Evolutionary conservation across 2,113 vertebrate species (phyloP).

Genomic region (Taurulus bubalis): DNA sequence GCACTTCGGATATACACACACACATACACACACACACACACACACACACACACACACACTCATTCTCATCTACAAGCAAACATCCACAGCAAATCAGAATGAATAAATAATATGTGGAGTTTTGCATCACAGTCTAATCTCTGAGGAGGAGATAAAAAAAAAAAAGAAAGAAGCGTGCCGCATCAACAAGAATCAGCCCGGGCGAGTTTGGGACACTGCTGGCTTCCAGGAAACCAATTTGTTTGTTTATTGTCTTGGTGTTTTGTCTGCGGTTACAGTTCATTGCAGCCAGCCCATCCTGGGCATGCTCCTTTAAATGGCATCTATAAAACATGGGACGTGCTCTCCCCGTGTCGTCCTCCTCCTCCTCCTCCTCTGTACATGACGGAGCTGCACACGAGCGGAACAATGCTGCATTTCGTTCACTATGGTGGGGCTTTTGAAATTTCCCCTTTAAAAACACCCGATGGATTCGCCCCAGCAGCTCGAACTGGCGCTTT

Average conservation of each 20-base stretch:
- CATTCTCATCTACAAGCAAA: constrained; percentile 36
- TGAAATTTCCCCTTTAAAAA: constrained; percentile 65
- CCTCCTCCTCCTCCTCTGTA: constrained; percentile 28
- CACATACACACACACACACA: background rate
- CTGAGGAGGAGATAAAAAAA: constrained; percentile 38
- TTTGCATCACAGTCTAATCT: constrained; percentile 75
- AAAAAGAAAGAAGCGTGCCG: constrained; percentile 28
- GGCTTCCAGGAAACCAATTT: constrained; percentile 83
- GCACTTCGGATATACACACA: constrained; percentile 5
- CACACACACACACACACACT: background rate
- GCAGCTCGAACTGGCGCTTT: constrained; percentile 59
- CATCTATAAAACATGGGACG: constrained; percentile 82
- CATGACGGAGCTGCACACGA: constrained; percentile 57
- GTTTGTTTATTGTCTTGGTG: constrained; percentile 84
- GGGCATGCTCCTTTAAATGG: constrained; percentile 80
- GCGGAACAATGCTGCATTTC: constrained; percentile 63
- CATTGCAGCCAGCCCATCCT: constrained; percentile 78
- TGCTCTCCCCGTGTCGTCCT: constrained; percentile 38
- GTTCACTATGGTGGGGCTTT: constrained; percentile 53
- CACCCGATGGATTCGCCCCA: constrained; percentile 57
- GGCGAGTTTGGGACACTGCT: constrained; percentile 69
- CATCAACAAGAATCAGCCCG: constrained; percentile 65
- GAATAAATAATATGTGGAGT: constrained; percentile 76
- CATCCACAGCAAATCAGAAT: constrained; percentile 70
- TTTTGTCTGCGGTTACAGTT: constrained; percentile 83